A percentile compares a stretch with the other conserved stretches of the same genome.
phyloP scores from a whole-genome alignment of 2,888 invertebrate genomes.

The Phoronis australis region DNA sequence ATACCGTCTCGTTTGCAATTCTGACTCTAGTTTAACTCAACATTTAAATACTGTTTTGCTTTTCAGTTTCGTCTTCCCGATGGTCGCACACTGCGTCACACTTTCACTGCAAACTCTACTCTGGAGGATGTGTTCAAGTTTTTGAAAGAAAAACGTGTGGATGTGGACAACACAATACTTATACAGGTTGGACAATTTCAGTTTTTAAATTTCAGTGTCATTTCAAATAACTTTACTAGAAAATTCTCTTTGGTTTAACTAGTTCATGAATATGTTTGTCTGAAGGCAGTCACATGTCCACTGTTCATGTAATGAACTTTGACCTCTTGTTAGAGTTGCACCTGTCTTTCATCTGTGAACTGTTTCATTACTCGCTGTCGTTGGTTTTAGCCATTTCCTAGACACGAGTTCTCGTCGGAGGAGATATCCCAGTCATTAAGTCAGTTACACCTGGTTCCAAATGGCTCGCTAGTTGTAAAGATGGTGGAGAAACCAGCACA shows the following conservation, averaged over 20 bases:
- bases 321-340: no score
- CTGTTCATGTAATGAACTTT: no score
- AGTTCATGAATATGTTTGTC: no score
- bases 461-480: conserved; percentile 42
- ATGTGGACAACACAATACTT: conserved; percentile 3
- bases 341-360: no score
- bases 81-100: conserved; percentile 30
- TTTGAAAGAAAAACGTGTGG: conserved; percentile 5
- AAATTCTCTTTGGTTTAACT: no score
- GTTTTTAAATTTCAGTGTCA: no score
- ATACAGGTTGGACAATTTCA: conserved; percentile 2
- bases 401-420: conserved; percentile 27
- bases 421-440: conserved; percentile 27
- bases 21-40: no score
- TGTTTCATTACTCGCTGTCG: no score
- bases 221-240: no score
- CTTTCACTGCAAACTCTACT: conserved; percentile 19
- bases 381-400: conserved; percentile 49
- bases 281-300: no score
- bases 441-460: conserved; percentile 38
- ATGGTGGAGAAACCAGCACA: conserved; percentile 16
- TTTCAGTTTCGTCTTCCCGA: conserved; percentile 36
- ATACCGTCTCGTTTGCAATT: no score
- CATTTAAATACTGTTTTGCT: not conserved
- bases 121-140: conserved; percentile 32